Conservation (phyloP, 2,888 invertebrate species). For the Watsonalla binaria region DNA sequence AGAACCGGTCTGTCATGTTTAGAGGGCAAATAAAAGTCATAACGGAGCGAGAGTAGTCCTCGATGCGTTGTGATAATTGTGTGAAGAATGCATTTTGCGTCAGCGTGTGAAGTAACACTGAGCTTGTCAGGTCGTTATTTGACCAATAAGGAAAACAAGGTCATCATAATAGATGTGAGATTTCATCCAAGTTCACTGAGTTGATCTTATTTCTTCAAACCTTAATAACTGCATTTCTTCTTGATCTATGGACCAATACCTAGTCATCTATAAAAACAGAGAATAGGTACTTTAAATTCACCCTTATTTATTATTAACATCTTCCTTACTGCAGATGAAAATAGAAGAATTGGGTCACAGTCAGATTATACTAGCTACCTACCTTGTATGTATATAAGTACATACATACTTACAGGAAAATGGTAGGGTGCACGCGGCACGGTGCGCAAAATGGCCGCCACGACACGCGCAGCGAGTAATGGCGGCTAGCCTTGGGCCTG, state of each 20-base stretch:
- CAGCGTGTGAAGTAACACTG: constrained; percentile 35
- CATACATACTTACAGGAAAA: constrained; percentile 25
- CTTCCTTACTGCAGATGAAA: neutral
- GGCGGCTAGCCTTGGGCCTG: constrained; percentile 69
- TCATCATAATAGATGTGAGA: too few species aligned
- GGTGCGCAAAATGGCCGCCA: constrained; percentile 61
- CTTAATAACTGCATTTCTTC: too few species aligned
- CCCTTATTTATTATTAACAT: neutral
- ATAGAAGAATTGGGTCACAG: constrained; percentile 39
- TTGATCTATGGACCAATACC: too few species aligned
- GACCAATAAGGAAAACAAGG: neutral
- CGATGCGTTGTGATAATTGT: constrained; percentile 37
- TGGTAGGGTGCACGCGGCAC: constrained; percentile 39
- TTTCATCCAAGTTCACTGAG: too few species aligned
- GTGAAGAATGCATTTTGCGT: constrained; percentile 52
- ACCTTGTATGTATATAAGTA: neutral
- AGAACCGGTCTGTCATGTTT: constrained; percentile 47
- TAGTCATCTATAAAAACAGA: too few species aligned
- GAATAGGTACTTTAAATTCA: too few species aligned
- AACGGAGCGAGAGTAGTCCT: constrained; percentile 54
- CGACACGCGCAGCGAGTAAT: constrained; percentile 58
- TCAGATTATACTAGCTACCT: constrained; percentile 18
- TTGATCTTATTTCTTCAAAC: too few species aligned
- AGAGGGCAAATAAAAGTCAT: constrained; percentile 66
- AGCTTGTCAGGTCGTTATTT: constrained; percentile 24